Evolutionary conservation across 2,888 invertebrate genomes (phyloP).

Genomic region (Brachynemurus nebulosus): DNA sequence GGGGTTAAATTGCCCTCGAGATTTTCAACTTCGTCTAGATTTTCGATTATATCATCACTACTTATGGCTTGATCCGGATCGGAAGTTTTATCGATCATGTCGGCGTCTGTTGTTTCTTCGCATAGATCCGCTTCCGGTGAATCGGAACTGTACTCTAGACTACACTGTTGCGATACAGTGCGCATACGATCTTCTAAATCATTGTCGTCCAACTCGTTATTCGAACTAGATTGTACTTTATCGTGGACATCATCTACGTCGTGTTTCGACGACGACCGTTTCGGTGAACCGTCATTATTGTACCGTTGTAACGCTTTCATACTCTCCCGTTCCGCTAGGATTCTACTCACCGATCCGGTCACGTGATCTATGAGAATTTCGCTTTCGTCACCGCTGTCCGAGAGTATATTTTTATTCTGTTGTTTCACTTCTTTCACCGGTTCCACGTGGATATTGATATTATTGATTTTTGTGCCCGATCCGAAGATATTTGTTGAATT

Average conservation of each 20-base stretch:
- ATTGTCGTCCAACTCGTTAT: slow-evolving; percentile 24
- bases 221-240: slow-evolving; percentile 24
- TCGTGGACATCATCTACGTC: slow-evolving; percentile 17
- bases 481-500: slow-evolving; percentile 41
- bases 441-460: slow-evolving; percentile 65
- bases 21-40: slow-evolving; percentile 18
- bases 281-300: slow-evolving; percentile 24
- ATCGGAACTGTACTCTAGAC: slow-evolving; percentile 51
- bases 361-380: slow-evolving; percentile 23
- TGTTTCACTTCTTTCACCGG: slow-evolving; percentile 42
- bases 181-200: slow-evolving; percentile 33
- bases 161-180: slow-evolving; percentile 57
- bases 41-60: slow-evolving; percentile 24
- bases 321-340: slow-evolving; percentile 15
- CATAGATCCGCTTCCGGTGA: slow-evolving; percentile 40
- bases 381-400: slow-evolving; percentile 46
- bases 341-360: slow-evolving; percentile 16
- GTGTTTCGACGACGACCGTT: slow-evolving; percentile 20
- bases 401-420: slow-evolving; percentile 50
- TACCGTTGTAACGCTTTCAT: not conserved
- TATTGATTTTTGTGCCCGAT: slow-evolving; percentile 63
- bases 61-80: no score
- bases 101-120: slow-evolving; percentile 33
- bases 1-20: slow-evolving; percentile 34
- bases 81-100: slow-evolving; percentile 30